These are phyloP conservation scores for Stratiomys singularior DNA, from an alignment of 2,888 invertebrate species.

Conservation along the genomic window DNA sequence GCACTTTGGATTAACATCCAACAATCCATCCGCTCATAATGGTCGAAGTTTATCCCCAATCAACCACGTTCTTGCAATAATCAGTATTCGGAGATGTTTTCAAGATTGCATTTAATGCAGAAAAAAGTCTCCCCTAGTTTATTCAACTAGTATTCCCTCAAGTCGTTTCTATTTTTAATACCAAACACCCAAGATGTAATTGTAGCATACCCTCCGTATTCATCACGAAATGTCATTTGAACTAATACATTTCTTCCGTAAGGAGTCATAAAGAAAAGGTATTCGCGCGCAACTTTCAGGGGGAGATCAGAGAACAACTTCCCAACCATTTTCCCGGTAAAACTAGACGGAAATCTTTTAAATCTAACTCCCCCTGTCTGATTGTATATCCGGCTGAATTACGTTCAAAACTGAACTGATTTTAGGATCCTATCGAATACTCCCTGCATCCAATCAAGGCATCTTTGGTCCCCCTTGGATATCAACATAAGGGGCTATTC, in stretches of 20 bases:
- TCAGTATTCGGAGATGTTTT: too few species aligned
- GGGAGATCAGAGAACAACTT: conserved; percentile 9
- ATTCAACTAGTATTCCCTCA: too few species aligned
- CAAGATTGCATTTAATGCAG: too few species aligned
- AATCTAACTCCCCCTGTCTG: conserved; percentile 8
- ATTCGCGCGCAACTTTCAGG: conserved; percentile 22
- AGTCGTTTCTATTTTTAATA: not conserved
- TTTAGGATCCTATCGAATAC: not conserved
- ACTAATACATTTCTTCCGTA: conserved; percentile 27
- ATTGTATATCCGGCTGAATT: conserved; percentile 43
- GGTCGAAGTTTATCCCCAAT: too few species aligned
- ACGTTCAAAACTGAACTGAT: conserved; percentile 10
- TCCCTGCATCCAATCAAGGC: not conserved
- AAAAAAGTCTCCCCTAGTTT: too few species aligned
- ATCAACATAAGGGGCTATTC: not conserved
- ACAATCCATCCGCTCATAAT: too few species aligned
- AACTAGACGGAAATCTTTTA: conserved; percentile 11
- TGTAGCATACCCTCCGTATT: not conserved
- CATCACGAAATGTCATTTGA: conserved; percentile 43
- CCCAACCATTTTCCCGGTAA: not conserved
- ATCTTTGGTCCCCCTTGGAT: not conserved
- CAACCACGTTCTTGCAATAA: too few species aligned
- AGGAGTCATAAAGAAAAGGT: conserved; percentile 12
- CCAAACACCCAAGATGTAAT: not conserved
- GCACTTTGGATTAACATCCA: too few species aligned